Conservation (phyloP, 1,140 invertebrate genomes). For the Panulirus ornatus region DNA sequence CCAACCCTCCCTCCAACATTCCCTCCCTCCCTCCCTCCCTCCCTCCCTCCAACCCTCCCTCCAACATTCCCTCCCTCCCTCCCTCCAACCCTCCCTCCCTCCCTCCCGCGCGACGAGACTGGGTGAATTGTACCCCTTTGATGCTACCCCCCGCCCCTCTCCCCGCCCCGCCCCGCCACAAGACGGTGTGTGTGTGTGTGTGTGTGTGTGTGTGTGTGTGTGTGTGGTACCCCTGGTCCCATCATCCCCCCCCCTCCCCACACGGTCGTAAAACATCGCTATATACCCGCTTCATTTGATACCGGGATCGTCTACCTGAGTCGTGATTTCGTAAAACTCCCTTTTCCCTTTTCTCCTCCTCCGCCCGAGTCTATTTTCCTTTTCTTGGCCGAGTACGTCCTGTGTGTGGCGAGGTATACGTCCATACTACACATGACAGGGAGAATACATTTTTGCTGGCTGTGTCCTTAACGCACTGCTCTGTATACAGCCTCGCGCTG, state of each 20-base stretch:
- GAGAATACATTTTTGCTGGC: no score
- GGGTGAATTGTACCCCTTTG: background rate
- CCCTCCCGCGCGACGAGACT: background rate
- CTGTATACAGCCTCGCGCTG: no score
- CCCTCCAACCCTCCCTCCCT: background rate
- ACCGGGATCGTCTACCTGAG: no score
- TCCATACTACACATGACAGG: no score
- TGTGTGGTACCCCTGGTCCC: background rate
- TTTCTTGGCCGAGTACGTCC: background rate
- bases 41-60: background rate
- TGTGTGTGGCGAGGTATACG: no score
- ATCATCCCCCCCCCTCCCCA: background rate
- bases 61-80: background rate
- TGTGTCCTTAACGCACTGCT: no score
- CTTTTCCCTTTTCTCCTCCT: background rate
- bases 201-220: no score
- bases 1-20: background rate
- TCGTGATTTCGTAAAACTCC: no score
- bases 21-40: background rate
- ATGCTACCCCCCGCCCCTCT: background rate
- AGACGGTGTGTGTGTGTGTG: no score
- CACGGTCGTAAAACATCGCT: no score
- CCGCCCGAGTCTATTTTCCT: background rate
- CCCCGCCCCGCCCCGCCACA: no score
- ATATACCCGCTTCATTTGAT: no score